Base-by-base conservation (phyloP, 2,797 vertebrate species). In the Chaenodraco wilsoni region DNA sequence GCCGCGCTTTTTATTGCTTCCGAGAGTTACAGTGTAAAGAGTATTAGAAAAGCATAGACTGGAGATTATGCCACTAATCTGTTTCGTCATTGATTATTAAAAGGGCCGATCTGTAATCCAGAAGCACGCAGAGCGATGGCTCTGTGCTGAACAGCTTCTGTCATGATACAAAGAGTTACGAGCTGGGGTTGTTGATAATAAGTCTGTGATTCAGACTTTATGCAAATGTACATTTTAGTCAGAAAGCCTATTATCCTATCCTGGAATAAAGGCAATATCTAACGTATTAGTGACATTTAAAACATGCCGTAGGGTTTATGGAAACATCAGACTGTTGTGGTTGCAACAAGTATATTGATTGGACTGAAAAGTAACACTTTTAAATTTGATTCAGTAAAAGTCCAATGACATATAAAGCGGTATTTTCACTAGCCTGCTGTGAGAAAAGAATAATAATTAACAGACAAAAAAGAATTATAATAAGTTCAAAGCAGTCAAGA, bases 21-120 rank as follows among this genome's bases (percentile, higher is more conserved):
- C 52, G 77, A 82, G 83, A 79, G 72, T 63, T 81, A 81, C 73
- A 78, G 72, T 66, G 79, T 81, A 84, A 81, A 83, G 81, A 85
- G 74, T 65, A 83, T 86, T 84, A 88, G 72, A 65, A 80, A 86
- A 66, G 65, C 81, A 72, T 58, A 81, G 86, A 77, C 78, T 61
- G 66, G 80, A 83, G 90, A 91, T 90, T 90, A 90, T n/a, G 58
- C 62, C 72, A 23, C 80, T 91, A 91, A 92, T 91, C 91, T 91
- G 82, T 77, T 74, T 70, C 12, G 43, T 70, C 85, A 89, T 89
- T 84, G 87, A 91, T 93, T 88, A 88, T 88, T 90, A 90, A 90
- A 27, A 89, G 69, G 74, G 60, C 79, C 67, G n/a, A 82, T 86
- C 84, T 85, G 81, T 89, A 89, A 90, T 87, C 89, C 88, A 76